Conservation (phyloP, 35 echinoderm and acorn worm species). For the Amphiura filiformis region DNA sequence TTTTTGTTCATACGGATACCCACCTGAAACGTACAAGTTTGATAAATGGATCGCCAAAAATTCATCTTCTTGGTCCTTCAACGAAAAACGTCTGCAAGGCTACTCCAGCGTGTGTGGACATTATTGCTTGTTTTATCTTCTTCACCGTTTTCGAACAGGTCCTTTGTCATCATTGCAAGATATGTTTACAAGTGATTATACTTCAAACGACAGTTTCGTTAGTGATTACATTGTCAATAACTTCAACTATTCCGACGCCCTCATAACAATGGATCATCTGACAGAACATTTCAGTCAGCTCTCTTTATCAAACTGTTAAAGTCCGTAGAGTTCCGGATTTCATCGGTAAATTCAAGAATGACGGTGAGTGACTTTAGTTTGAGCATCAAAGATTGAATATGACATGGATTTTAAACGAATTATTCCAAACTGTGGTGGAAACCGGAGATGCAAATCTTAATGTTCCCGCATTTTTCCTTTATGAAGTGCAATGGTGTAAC, state of each 20-base stretch:
- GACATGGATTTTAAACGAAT: too few relatives aligned
- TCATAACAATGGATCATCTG: too few relatives aligned
- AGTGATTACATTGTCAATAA: background rate
- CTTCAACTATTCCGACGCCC: background rate
- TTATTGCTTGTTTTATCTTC: slow-evolving; percentile 31
- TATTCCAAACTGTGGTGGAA: too few relatives aligned
- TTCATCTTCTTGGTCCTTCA: slow-evolving; percentile 8
- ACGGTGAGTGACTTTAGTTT: too few relatives aligned
- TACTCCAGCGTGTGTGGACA: slow-evolving; percentile 45
- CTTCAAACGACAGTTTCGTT: background rate
- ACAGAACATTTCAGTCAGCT: too few relatives aligned
- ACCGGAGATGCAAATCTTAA: too few relatives aligned
- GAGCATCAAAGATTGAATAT: too few relatives aligned
- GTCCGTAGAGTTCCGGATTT: too few relatives aligned
- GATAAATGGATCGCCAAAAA: slow-evolving; percentile 2
- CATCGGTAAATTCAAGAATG: too few relatives aligned
- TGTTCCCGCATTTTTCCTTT: too few relatives aligned
- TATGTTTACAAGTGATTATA: slow-evolving; percentile 2
- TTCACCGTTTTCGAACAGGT: slow-evolving; percentile 16
- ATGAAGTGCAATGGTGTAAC: too few relatives aligned
- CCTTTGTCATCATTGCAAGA: background rate
- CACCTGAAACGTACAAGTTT: slow-evolving; percentile 1
- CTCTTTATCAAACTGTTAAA: too few relatives aligned
- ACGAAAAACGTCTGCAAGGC: slow-evolving; percentile 8
- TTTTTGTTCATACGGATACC: slow-evolving; percentile 31